Evolutionary conservation across 2,888 invertebrate genomes (phyloP), one percentile per base, ranked within the genome.

Genomic region (Scaptomyza reducta): DNA sequence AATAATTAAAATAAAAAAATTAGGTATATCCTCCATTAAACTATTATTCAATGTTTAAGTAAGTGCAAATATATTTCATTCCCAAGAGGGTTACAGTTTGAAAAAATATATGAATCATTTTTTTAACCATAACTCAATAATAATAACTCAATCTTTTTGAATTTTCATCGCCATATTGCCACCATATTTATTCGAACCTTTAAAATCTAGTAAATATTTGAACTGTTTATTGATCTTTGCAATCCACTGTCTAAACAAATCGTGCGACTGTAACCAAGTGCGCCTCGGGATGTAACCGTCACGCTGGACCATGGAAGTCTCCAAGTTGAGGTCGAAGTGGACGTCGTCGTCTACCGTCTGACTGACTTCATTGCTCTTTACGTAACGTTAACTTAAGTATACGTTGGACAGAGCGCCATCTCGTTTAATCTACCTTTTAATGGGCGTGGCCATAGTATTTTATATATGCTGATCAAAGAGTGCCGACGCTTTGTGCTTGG

Each of bases 361-460:
- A 85, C 77, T 87, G 83, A 87, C 89, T 84, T 84, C 89, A 84
- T 89, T 84, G 84, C 86, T 79, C 86, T 86, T 86, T 84, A 79
- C 86, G 89, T 87, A 87, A 87, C 83, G 88, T 88, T 82, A 81
- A 75, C 61, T 72, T 89, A 89, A 89, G 87, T 90, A 87, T 86
- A 89, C 67, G 80, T 89, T 89, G 83, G 79, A 40, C 87, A 80
- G 91, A 91, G 91, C 91, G 91, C 91, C 91, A 91, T 91, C 91
- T 91, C 91, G 91, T 91, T 91, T 91, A 91, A 91, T 91, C 91
- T 91, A 86, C 91, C 90, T 90, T 91, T 90, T 81, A 85, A 85
- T 84, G 86, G 90, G 90, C 90, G 91, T 89, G 90, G 90, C 90
- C 79, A 91, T 88, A 91, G 91, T 91, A 91, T 91, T 91, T 91